These are phyloP conservation scores for Ladona fulva DNA, from an alignment of 1,140 invertebrate genomes.

Conservation along the genomic window DNA sequence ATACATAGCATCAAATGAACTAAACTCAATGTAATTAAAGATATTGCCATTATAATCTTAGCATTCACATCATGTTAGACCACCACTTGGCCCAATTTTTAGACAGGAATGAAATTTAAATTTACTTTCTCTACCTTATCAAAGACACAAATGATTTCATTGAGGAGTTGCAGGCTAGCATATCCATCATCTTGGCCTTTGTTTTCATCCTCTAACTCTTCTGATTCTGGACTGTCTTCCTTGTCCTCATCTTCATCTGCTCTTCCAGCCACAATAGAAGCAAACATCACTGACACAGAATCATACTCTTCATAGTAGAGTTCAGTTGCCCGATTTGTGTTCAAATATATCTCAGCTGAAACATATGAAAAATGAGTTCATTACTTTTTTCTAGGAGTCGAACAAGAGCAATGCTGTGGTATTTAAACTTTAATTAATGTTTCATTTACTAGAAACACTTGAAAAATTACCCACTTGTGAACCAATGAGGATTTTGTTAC, in stretches of 20 bases:
- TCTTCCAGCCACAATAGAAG: slow-evolving; percentile 73
- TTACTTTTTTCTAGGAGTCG: no score
- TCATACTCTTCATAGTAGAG: slow-evolving; percentile 77
- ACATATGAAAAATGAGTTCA: background rate
- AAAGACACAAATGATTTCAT: slow-evolving; percentile 86
- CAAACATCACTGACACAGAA: slow-evolving; percentile 85
- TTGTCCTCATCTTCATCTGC: slow-evolving; percentile 53
- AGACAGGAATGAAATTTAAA: no score
- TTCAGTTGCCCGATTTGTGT: slow-evolving; percentile 56
- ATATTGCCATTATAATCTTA: no score
- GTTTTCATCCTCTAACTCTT: background rate
- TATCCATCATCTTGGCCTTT: background rate
- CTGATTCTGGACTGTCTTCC: slow-evolving; percentile 26
- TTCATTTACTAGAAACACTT: no score
- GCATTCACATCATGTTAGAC: no score
- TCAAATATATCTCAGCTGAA: slow-evolving; percentile 65
- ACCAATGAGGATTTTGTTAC: no score
- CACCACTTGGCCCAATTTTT: no score
- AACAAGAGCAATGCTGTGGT: no score
- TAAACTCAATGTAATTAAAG: no score
- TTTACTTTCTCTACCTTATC: slow-evolving; percentile 55
- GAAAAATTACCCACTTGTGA: no score
- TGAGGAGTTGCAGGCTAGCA: slow-evolving; percentile 66
- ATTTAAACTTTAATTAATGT: no score
- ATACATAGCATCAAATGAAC: no score